These are phyloP conservation scores for Xestia sexstrigata DNA, from an alignment of 2,888 invertebrate species.

Conservation along the genomic window DNA sequence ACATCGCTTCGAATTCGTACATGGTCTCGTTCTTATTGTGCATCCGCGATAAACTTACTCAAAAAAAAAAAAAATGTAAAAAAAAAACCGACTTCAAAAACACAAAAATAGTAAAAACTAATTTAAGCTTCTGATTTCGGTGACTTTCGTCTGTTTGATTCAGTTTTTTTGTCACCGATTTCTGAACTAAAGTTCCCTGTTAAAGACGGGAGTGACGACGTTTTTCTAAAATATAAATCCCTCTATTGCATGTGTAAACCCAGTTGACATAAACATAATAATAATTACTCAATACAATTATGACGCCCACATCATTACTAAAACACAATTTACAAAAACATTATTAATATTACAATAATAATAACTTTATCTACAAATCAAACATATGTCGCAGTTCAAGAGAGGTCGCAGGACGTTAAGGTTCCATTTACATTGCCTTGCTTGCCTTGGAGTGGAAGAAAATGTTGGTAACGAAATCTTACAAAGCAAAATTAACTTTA, in stretches of 20 bases:
- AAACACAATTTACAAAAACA: constrained; percentile 27
- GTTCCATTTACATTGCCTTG: not conserved
- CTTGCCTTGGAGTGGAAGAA: not conserved
- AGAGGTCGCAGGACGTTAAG: constrained; percentile 10
- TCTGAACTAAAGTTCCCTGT: not conserved
- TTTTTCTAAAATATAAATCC: not conserved
- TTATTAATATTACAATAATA: constrained; percentile 31
- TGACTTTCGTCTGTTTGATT: no score
- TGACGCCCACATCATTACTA: constrained; percentile 36
- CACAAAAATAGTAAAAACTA: no score
- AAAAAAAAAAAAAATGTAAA: no score
- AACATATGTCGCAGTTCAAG: constrained; percentile 36
- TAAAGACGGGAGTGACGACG: not conserved
- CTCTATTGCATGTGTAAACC: constrained; percentile 9
- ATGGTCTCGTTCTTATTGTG: no score
- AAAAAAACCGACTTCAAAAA: no score
- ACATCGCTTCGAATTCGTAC: no score
- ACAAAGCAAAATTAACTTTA: not conserved
- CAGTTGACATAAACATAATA: not conserved
- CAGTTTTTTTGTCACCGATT: no score
- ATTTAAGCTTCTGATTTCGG: no score
- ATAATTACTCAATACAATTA: constrained; percentile 9
- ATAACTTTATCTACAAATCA: constrained; percentile 43
- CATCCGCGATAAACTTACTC: no score
- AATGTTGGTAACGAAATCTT: not conserved